Evolutionary conservation across 1,140 invertebrate genomes (phyloP).

Genomic region (Ooceraea biroi): DNA sequence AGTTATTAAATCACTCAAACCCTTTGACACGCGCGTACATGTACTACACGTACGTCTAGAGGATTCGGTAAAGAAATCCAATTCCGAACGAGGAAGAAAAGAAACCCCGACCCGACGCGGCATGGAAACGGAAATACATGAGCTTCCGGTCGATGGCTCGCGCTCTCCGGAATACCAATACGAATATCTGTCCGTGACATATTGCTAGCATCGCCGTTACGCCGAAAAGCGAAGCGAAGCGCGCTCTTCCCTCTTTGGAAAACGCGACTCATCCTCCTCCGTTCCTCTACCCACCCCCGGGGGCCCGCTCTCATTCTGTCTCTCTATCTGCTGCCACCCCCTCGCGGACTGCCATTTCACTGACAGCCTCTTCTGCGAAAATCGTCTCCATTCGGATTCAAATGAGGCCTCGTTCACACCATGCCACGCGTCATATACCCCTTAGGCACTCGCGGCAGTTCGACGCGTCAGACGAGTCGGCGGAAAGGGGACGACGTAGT

Average conservation of each 20-base stretch:
- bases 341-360: slow-evolving; percentile 74
- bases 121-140: slow-evolving; percentile 74
- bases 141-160: slow-evolving; percentile 77
- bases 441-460: slow-evolving; percentile 70
- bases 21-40: slow-evolving; percentile 30
- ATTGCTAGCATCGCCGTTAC: slow-evolving; percentile 81
- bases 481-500: slow-evolving; percentile 26
- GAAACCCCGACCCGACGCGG: slow-evolving; percentile 47
- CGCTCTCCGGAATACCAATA: slow-evolving; percentile 68
- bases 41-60: not conserved
- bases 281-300: slow-evolving; percentile 11
- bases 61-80: not conserved
- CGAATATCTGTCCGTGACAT: slow-evolving; percentile 82
- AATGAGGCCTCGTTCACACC: slow-evolving; percentile 83
- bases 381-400: slow-evolving; percentile 85
- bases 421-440: slow-evolving; percentile 82
- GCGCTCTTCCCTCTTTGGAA: slow-evolving; percentile 35
- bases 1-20: slow-evolving; percentile 38
- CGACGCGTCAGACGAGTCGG: slow-evolving; percentile 65
- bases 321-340: slow-evolving; percentile 13
- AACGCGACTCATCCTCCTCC: slow-evolving; percentile 7
- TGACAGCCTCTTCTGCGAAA: slow-evolving; percentile 79
- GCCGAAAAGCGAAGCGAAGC: slow-evolving; percentile 75
- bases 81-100: slow-evolving; percentile 30
- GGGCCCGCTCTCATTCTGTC: slow-evolving; percentile 51